Base-by-base conservation (phyloP, 2,797 vertebrate genomes). In the Myripristis murdjan region DNA sequence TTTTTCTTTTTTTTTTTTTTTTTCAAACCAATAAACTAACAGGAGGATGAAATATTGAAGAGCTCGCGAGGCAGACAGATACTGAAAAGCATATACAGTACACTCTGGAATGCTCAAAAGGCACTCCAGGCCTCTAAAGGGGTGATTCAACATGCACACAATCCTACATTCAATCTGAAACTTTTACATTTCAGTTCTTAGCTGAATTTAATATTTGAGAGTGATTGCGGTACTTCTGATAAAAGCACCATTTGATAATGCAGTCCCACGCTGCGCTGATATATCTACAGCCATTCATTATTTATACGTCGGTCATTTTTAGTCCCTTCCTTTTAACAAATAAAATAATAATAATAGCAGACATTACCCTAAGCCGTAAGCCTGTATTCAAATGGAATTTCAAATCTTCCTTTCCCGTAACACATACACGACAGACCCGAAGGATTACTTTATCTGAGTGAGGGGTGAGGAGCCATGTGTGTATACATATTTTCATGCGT, bases 171-270 rank as follows among this genome's bases (percentile, higher is more conserved):
- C 91, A 91, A 91, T 89, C 90, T 85, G 26, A 89, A 94, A 95
- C 94, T 94, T 95, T 94, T 93, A 93, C 94, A 93, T 95, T 95
- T 92, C 90, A 83, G 80, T 92, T 94, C 90, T 88, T 88, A 86
- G 90, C 84, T 77, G 88, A 87, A 91, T 92, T 92, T 89, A 86
- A 92, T 93, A 94, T 93, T 93, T 89, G 81, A 91, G 86, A 80
- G 86, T 77, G 88, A 92, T 92, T 86, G 87, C 83, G 46, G 87
- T 88, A 75, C 89, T 89, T 88, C 87, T 90, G 91, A 93, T 95
- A 94, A 95, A 95, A 95, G 94, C 93, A 77, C 90, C 89, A 88
- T 94, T 93, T 93, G 92, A 94, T 93, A 93, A 94, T 91, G 88
- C 88, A 81, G 54, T 70, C 62, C 69, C 58, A 62, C 75, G 61